Evolutionary conservation across 2,113 vertebrate species (phyloP).

Genomic region (Pterocles orientalis): DNA sequence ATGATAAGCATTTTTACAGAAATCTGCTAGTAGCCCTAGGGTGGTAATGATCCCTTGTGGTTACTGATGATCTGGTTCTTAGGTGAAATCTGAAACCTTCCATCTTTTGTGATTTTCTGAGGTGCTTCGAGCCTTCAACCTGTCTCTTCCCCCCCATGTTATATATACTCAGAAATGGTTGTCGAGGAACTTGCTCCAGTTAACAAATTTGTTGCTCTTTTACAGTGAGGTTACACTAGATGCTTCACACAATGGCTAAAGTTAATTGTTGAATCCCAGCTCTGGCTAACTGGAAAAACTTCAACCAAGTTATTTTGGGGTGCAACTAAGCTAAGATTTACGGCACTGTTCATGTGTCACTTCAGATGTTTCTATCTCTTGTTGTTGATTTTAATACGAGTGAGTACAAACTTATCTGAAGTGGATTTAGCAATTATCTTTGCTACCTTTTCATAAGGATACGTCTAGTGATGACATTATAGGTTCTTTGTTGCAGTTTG

Average conservation of each 20-base stretch:
- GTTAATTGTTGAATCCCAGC: background rate
- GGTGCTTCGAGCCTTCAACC: background rate
- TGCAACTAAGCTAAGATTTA: background rate
- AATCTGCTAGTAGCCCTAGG: background rate
- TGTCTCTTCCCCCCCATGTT: background rate
- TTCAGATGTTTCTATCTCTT: background rate
- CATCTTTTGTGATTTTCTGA: background rate
- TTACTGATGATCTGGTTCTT: background rate
- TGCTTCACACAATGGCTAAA: background rate
- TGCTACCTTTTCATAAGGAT: background rate
- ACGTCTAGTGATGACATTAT: background rate
- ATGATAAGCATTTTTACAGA: background rate
- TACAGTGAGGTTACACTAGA: background rate
- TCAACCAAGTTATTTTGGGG: background rate
- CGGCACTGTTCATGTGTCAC: background rate
- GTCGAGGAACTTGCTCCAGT: background rate
- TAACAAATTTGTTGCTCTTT: background rate
- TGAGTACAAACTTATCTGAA: background rate
- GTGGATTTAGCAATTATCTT: background rate
- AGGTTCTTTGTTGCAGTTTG: background rate
- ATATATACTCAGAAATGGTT: background rate
- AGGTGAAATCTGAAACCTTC: background rate
- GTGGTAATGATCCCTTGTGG: background rate
- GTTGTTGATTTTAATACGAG: background rate
- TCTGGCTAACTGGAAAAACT: background rate